Evolutionary conservation across 2,888 invertebrate genomes (phyloP), one percentile per base, ranked within the genome.

Genomic region (Pyrrhia umbra): DNA sequence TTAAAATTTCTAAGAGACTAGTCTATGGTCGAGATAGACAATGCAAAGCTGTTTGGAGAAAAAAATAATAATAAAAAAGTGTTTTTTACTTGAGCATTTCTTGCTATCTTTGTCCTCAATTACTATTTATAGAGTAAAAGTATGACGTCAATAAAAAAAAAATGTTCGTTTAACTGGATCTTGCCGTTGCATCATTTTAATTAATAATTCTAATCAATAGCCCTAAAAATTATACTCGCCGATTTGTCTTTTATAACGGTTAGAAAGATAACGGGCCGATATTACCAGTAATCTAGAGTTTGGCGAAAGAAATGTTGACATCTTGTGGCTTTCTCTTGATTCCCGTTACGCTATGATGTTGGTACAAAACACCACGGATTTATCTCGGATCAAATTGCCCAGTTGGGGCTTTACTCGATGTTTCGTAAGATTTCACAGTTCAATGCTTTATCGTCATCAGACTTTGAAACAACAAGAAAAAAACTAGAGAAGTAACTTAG

Each of bases 301-400:
- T 77, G 47, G 69, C 63, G 40, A 67, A 76, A 78, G 63, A 77
- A 67, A 68, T 68, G 52, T 70, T 70, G 58, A 49, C 60, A 56
- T 66, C 63, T 59, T 39, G 60, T 58, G 68, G 74, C 76, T 80
- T 79, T 79, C 81, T 79, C 81, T 78, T 55, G 57, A 49, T 75
- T 80, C 81, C 79, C 79, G 79, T 79, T 79, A 79, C 70, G 49
- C 65, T 69, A 62, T 64, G 76, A 51, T 55, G 60, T 54, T 61
- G 45, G 54, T 58, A 50, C 46, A 49, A 55, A 67, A 70, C 52
- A 47, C 47, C 51, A 61, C 67, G 40, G 68, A 67, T 67, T 79
- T 69, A 78, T 79, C 75, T 73, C 60, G n/a, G 59, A 70, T 73
- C 70, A 75, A 62, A 62, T 43, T 55, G 51, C 64, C 52, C 51